These are phyloP conservation scores for Alsophila aescularia DNA, from an alignment of 2,888 invertebrate species.

Conservation along the genomic window DNA sequence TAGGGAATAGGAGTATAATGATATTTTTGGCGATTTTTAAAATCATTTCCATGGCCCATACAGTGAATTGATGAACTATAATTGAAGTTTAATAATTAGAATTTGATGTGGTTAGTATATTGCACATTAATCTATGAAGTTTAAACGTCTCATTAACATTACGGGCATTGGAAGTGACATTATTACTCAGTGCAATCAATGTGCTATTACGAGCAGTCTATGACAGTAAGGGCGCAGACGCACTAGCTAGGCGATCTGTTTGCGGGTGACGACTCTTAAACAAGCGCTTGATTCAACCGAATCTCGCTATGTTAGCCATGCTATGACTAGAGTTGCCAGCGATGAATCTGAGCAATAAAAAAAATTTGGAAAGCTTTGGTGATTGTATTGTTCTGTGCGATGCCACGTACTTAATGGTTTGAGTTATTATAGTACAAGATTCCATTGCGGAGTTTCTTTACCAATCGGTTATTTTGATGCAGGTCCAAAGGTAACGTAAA, in stretches of 20 bases:
- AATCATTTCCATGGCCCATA: slow-evolving; percentile 33
- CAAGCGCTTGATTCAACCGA: background rate
- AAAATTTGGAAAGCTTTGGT: background rate
- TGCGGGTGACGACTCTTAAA: no score
- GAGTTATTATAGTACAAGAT: background rate
- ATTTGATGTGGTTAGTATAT: slow-evolving; percentile 32
- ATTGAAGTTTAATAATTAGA: slow-evolving; percentile 24
- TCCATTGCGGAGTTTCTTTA: background rate
- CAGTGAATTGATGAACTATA: slow-evolving; percentile 31
- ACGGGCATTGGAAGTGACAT: slow-evolving; percentile 13
- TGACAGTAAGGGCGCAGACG: no score
- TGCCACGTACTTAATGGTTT: background rate
- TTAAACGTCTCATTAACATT: slow-evolving; percentile 5
- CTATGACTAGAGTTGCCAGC: background rate
- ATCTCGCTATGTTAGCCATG: background rate
- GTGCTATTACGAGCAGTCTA: no score
- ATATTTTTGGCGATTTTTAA: slow-evolving; percentile 37
- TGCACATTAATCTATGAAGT: slow-evolving; percentile 33
- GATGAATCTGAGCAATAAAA: background rate
- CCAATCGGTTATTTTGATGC: background rate
- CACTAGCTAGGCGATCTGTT: no score
- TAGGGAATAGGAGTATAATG: slow-evolving; percentile 10
- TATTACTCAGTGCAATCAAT: no score
- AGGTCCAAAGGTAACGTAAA: background rate
- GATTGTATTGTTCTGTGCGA: background rate